These are phyloP conservation scores for Cetoscarus ocellatus DNA, from an alignment of 2,797 vertebrate genomes.

Conservation along the genomic window DNA sequence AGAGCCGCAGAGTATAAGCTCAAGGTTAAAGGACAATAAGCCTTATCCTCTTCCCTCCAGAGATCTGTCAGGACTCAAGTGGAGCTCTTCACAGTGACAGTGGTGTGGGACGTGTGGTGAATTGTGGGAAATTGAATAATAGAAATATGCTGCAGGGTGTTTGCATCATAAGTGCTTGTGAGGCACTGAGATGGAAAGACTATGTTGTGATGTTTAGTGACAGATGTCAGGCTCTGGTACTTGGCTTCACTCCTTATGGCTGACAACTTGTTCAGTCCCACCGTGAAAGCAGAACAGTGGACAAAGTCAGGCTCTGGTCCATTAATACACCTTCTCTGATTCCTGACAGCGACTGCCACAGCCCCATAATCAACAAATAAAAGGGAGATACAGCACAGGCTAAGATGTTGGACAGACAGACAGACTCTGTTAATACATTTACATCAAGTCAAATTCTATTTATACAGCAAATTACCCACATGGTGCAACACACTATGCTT, in stretches of 20 bases:
- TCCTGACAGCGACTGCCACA: no score
- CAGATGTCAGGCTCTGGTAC: constrained; percentile 35
- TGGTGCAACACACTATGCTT: no score
- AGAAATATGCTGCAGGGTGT: constrained; percentile 22
- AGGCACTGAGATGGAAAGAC: constrained; percentile 36
- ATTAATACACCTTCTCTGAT: not conserved
- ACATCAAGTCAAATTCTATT: no score
- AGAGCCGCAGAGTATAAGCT: constrained; percentile 25
- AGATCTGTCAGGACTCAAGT: constrained; percentile 35
- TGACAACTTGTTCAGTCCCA: constrained; percentile 34
- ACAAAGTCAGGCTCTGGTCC: constrained; percentile 34
- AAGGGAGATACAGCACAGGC: no score
- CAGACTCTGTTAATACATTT: no score
- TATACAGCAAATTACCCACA: no score
- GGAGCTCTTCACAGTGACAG: constrained; percentile 23
- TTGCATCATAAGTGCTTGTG: constrained; percentile 36
- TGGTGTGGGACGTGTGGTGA: constrained; percentile 12
- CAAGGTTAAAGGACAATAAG: constrained; percentile 45
- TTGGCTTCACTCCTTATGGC: constrained; percentile 19
- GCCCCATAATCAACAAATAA: no score
- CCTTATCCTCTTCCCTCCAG: constrained; percentile 19
- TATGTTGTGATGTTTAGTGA: constrained; percentile 25
- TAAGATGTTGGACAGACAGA: no score
- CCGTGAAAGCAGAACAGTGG: constrained; percentile 25
- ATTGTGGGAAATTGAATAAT: constrained; percentile 16